phyloP scores from a whole-genome alignment of 2,888 invertebrate genomes.

The Rotaria magnacalcarata region DNA sequence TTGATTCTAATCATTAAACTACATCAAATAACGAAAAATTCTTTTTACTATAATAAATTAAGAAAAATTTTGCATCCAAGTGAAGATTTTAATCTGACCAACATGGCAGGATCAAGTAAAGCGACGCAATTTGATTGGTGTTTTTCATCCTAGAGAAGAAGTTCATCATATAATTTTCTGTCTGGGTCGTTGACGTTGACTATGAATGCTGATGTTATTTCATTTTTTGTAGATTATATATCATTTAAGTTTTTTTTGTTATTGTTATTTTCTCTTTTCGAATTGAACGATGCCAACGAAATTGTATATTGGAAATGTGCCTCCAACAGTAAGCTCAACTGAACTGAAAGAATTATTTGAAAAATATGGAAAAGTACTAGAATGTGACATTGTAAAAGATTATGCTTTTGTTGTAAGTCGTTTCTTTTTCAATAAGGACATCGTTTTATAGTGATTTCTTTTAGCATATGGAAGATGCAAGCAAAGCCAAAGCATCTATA shows the following conservation, averaged over 20 bases:
- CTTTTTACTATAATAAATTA: background rate
- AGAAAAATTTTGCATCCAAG: background rate
- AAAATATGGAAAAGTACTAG: conserved; percentile 54
- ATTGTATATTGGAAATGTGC: conserved; percentile 55
- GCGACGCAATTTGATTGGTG: background rate
- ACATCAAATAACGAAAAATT: background rate
- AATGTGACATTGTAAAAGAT: conserved; percentile 56
- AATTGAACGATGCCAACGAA: conserved; percentile 50
- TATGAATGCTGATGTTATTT: background rate
- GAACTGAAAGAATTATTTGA: conserved; percentile 53
- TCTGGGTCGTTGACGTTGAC: background rate
- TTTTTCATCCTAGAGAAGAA: background rate
- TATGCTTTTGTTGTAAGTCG: conserved; percentile 53
- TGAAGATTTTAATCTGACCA: background rate
- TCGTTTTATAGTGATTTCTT: background rate
- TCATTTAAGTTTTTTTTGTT: background rate
- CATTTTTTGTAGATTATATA: background rate
- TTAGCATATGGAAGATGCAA: conserved; percentile 44
- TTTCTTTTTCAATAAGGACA: background rate
- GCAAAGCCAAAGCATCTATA: conserved; percentile 41
- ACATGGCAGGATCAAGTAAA: background rate
- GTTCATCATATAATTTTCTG: background rate
- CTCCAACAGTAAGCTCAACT: conserved; percentile 51
- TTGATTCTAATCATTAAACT: background rate
- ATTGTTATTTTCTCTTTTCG: background rate